These are phyloP conservation scores for Calonectris borealis DNA, from an alignment of 2,113 vertebrate genomes.

Conservation along the genomic window DNA sequence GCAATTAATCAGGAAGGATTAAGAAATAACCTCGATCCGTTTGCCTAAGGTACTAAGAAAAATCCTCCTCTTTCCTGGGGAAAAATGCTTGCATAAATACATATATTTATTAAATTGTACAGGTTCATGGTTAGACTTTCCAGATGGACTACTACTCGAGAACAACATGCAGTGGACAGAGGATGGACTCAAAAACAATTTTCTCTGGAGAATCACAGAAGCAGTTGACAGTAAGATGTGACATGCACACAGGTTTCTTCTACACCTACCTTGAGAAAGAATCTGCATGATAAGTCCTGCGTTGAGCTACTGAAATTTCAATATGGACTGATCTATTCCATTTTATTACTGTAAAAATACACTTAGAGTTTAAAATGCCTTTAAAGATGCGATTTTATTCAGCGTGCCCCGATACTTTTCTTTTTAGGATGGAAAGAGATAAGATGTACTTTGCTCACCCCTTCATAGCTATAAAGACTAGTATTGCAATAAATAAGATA, in stretches of 20 bases:
- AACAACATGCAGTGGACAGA: not conserved
- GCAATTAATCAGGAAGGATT: not conserved
- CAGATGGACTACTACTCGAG: not conserved
- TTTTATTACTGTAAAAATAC: not conserved
- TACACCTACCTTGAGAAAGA: not conserved
- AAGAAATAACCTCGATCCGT: not conserved
- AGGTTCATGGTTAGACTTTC: not conserved
- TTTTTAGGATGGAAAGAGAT: not conserved
- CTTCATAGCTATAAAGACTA: not conserved
- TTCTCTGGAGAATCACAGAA: not conserved
- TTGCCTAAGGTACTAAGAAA: not conserved
- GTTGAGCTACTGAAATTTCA: not conserved
- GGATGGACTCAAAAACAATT: not conserved
- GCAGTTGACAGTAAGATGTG: not conserved
- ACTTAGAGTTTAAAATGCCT: not conserved
- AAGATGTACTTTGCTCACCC: not conserved
- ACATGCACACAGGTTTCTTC: not conserved
- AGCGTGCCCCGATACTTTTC: not conserved
- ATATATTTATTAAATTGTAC: not conserved
- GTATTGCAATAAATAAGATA: conserved; percentile 5
- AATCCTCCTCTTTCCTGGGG: not conserved
- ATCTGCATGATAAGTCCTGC: not conserved
- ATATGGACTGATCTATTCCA: not conserved
- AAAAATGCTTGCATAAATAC: not conserved
- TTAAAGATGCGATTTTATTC: not conserved